Percentiles rank a stretch among this genome's conserved stretches.
phyloP scores from a whole-genome alignment of 2,888 invertebrate species.

The Lysandra coridon region DNA sequence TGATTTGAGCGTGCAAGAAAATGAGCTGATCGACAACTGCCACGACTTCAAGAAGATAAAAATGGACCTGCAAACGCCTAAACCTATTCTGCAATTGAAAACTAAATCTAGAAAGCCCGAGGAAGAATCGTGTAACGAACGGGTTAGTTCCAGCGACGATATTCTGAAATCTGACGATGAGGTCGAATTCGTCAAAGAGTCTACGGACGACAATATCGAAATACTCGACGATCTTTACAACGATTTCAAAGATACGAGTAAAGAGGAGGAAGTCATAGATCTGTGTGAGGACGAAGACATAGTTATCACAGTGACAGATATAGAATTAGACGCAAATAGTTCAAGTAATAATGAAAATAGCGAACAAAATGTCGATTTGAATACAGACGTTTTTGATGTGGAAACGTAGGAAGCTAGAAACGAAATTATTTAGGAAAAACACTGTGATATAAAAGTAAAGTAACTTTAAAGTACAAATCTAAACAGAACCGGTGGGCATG shows the following conservation, averaged over 20 bases:
- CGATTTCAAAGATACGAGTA: constrained; percentile 15
- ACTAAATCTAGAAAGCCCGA: constrained; percentile 52
- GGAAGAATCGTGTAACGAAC: constrained; percentile 6
- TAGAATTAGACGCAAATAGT: constrained; percentile 58
- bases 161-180: constrained; percentile 18
- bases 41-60: constrained; percentile 70
- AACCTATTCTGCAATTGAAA: constrained; percentile 58
- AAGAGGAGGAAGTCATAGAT: constrained; percentile 63
- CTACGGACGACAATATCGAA: constrained; percentile 51
- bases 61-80: constrained; percentile 56
- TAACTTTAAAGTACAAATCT: constrained; percentile 18
- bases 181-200: constrained; percentile 45
- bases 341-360: constrained; percentile 70
- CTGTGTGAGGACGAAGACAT: constrained; percentile 65
- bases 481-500: background rate
- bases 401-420: background rate
- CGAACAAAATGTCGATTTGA: constrained; percentile 46
- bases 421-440: constrained; percentile 3
- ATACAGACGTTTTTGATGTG: constrained; percentile 16
- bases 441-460: constrained; percentile 29
- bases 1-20: constrained; percentile 62
- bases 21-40: constrained; percentile 68
- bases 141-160: constrained; percentile 15
- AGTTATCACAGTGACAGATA: constrained; percentile 53
- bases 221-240: constrained; percentile 37